A percentile compares a stretch with the other conserved stretches of the same genome.
Conservation (phyloP, 2,797 vertebrate genomes). For the Rhinatrema bivittatum region DNA sequence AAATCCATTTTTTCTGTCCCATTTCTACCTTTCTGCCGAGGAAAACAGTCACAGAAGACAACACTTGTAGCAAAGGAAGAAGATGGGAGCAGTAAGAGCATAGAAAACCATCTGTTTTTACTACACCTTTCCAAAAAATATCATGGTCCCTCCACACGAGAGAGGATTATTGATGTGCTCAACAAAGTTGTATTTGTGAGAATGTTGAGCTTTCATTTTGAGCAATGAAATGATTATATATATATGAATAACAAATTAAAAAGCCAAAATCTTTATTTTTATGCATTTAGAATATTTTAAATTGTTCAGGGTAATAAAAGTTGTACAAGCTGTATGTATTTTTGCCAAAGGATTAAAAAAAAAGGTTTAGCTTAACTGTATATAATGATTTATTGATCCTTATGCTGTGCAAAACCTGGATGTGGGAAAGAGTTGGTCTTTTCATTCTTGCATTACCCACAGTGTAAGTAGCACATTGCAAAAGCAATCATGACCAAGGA, state of each 20-base stretch:
- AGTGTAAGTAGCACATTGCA: constrained; percentile 84
- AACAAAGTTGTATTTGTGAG: constrained; percentile 37
- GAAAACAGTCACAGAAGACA: not conserved
- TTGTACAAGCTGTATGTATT: constrained; percentile 94
- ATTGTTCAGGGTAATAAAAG: constrained; percentile 90
- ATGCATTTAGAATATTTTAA: constrained; percentile 99
- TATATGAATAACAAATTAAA: constrained; percentile 51
- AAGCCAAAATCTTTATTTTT: constrained; percentile 99
- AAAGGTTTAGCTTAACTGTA: constrained; percentile 81
- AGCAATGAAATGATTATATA: constrained; percentile 66
- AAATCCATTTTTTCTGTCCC: not conserved
- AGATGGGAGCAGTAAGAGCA: not conserved
- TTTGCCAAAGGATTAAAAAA: constrained; percentile 88
- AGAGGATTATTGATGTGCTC: constrained; percentile 25
- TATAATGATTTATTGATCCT: constrained; percentile 77
- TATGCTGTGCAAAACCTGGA: constrained; percentile 77
- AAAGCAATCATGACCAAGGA: constrained; percentile 74
- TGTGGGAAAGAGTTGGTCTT: constrained; percentile 57
- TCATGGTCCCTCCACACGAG: not conserved
- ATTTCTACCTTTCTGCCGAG: not conserved
- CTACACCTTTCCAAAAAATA: not conserved
- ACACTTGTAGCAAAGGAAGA: constrained; percentile 5
- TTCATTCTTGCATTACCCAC: constrained; percentile 57
- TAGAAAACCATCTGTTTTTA: too few relatives aligned
- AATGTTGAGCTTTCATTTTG: constrained; percentile 73